A percentile compares a stretch with the other conserved stretches of the same genome.
phyloP scores from a whole-genome alignment of 2,797 vertebrate genomes.

The Psittacula echo region DNA sequence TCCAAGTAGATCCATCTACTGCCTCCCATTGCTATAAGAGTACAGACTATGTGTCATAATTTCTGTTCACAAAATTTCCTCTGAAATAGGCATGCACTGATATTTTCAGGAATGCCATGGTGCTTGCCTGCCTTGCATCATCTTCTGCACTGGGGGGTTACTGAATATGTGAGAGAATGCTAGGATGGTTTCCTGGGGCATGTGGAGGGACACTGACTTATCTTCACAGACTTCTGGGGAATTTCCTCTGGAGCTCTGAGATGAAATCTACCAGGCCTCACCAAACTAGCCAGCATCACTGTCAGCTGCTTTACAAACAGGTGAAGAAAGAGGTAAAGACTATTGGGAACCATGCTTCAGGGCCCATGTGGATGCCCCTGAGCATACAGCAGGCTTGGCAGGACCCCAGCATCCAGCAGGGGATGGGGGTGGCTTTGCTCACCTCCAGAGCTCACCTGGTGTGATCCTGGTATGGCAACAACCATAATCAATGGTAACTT shows the following conservation, averaged over 20 bases:
- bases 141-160: not conserved
- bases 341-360: not conserved
- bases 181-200: not conserved
- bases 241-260: not conserved
- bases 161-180: not conserved
- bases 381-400: not conserved
- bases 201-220: not conserved
- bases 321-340: not conserved
- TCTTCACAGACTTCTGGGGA: not conserved
- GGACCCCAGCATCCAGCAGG: not conserved
- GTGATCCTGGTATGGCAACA: not conserved
- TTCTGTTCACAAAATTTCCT: not conserved
- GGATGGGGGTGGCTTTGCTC: not conserved
- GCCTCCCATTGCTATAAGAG: not conserved
- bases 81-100: not conserved
- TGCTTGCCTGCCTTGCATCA: not conserved
- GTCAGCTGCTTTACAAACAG: not conserved
- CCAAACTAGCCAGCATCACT: not conserved
- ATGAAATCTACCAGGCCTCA: not conserved
- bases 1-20: not conserved
- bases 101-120: not conserved
- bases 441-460: not conserved
- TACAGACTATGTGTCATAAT: not conserved
- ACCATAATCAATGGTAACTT: not conserved
- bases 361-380: not conserved